phyloP scores from a whole-genome alignment of 2,113 vertebrate genomes.

The Panurus biarmicus region DNA sequence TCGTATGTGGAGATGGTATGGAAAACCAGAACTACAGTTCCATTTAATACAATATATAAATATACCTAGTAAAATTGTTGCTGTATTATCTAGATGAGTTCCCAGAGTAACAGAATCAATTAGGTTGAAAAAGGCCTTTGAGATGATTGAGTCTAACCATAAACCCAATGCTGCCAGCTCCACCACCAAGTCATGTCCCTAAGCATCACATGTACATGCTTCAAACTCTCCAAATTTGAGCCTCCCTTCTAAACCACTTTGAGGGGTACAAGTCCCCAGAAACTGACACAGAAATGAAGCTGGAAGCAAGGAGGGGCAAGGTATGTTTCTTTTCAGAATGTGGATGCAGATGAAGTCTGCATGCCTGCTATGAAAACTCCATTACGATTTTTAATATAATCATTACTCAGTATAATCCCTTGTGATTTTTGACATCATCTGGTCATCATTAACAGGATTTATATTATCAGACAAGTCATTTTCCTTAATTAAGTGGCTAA shows the following conservation, averaged over 20 bases:
- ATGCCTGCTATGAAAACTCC: not conserved
- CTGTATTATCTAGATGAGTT: not conserved
- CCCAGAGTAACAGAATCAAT: not conserved
- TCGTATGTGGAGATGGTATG: not conserved
- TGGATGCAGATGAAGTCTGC: not conserved
- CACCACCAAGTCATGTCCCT: not conserved
- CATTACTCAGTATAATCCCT: slow-evolving; percentile 53
- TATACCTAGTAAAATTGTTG: not conserved
- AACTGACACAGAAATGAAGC: accelerated
- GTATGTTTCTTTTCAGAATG: not conserved
- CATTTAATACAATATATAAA: not conserved
- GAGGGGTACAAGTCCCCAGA: not conserved
- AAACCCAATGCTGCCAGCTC: not conserved
- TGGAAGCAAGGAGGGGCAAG: not conserved
- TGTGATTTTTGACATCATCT: slow-evolving; percentile 71
- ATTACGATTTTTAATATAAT: slow-evolving; percentile 47
- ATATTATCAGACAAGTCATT: slow-evolving; percentile 76
- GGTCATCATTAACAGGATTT: slow-evolving; percentile 76
- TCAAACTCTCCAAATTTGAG: not conserved
- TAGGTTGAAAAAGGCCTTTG: not conserved
- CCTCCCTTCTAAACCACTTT: not conserved
- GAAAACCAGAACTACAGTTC: not conserved
- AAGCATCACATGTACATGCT: not conserved
- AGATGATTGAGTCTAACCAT: not conserved
- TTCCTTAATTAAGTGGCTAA: slow-evolving; percentile 67